Evolutionary conservation across 2,888 invertebrate genomes (phyloP).

Genomic region (Blomia tropicalis): DNA sequence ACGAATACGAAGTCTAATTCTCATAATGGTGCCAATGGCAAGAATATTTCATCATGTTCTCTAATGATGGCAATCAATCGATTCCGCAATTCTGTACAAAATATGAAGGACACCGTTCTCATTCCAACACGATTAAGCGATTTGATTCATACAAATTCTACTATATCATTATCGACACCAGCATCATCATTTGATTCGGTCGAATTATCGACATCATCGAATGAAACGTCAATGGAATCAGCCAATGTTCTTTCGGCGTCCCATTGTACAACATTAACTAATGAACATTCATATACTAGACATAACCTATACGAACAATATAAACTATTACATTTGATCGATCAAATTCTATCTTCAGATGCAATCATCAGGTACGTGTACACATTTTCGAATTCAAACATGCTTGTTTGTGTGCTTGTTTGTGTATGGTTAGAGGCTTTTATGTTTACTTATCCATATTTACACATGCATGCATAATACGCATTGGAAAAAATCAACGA

Average conservation of each 20-base stretch:
- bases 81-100: not conserved
- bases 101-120: constrained; percentile 11
- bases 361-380: not conserved
- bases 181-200: not conserved
- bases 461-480: no score
- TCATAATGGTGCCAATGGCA: not conserved
- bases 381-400: no score
- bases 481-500: no score
- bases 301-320: constrained; percentile 11
- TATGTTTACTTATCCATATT: no score
- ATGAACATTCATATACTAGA: not conserved
- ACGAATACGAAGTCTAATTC: not conserved
- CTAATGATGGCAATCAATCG: constrained; percentile 7
- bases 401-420: no score
- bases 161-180: not conserved
- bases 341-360: constrained; percentile 8
- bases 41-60: not conserved
- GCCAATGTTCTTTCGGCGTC: not conserved
- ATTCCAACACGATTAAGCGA: constrained; percentile 5
- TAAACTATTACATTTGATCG: constrained; percentile 8
- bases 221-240: not conserved
- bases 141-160: not conserved
- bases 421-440: no score
- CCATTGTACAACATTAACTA: no score
- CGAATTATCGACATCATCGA: not conserved